Evolutionary conservation across 2,113 vertebrate species (phyloP), one percentile per base, ranked within the genome.

Genomic region (Prunella fulvescens): DNA sequence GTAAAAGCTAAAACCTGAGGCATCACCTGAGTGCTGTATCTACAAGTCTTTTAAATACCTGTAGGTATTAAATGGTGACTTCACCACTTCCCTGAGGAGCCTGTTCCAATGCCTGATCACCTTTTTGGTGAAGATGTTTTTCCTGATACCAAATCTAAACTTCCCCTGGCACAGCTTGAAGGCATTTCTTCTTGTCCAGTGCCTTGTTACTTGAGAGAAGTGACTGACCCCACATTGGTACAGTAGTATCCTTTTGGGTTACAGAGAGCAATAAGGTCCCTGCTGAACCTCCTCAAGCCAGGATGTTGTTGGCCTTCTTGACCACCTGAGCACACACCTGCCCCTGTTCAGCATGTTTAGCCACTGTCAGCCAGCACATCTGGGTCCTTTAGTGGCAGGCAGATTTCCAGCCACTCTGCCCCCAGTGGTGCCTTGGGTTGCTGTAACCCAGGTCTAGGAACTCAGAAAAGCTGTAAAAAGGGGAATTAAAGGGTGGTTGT

Each of bases 251-350:
- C 19, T 93, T 65, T 44, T 1, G 5, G 40, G 22, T 16, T 84
- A 57, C 2, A 57, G 18, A 28, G 44, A 50, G 22, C 0, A 0
- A 1, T 66, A 11, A 39, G 19, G 10, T 37, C 4, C 23, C 25
- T 24, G 33, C 19, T 80, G 6, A 82, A 58, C 33, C 42, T 53
- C 14, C 39, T 66, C 14, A 69, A 47, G 35, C 26, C 56, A 62
- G 35, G 25, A 37, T 62, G 10, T 9, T 31, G 3, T 16, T 82
- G 25, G 18, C 70, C 20, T 69, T 69, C 54, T 40, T 76, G n/a
- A 45, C 17, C 62, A 54, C 40, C 40, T 54, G 47, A 45, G 40
- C 54, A 67, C 54, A 47, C 54, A 39, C 20, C 48, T n/a, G n/a
- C 14, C 6, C 5, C 20, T 35, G 29, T 39, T 45, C 78, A 60